Percentiles rank a stretch among this genome's conserved stretches.
Evolutionary conservation across 2,888 invertebrate genomes (phyloP).

Genomic region (Zelleria hepariella): DNA sequence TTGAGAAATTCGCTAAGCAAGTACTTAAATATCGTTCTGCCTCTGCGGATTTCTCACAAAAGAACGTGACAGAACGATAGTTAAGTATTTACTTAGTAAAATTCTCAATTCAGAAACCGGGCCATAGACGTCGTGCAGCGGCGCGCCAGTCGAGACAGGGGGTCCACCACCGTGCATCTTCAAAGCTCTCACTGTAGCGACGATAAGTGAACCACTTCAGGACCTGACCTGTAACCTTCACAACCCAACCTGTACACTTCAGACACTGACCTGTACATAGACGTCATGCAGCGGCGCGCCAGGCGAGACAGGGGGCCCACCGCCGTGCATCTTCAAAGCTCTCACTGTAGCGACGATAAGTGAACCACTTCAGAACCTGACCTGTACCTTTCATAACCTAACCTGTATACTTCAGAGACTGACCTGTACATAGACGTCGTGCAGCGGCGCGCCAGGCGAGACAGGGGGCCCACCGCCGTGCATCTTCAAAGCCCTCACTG

Average conservation of each 20-base stretch:
- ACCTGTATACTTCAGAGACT: not conserved
- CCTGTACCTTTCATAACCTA: not conserved
- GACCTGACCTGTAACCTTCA: too few relatives aligned
- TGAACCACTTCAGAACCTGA: too few relatives aligned
- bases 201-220: too few relatives aligned
- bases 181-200: slow-evolving; percentile 92
- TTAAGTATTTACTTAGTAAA: too few relatives aligned
- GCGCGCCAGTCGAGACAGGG: slow-evolving; percentile 84
- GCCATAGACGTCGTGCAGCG: slow-evolving; percentile 86
- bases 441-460: slow-evolving; percentile 85
- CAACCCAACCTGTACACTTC: too few relatives aligned
- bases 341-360: slow-evolving; percentile 93
- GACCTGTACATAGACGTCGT: slow-evolving; percentile 81
- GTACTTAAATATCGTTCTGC: too few relatives aligned
- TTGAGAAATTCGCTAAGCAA: too few relatives aligned
- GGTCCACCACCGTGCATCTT: slow-evolving; percentile 99
- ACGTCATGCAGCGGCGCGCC: slow-evolving; percentile 86
- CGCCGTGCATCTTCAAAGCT: slow-evolving; percentile 99
- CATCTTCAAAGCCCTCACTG: slow-evolving; percentile 97
- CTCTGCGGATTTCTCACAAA: too few relatives aligned
- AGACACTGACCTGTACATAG: slow-evolving; percentile 79
- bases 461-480: slow-evolving; percentile 98
- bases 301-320: slow-evolving; percentile 90
- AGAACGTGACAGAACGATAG: too few relatives aligned
- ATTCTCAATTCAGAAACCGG: too few relatives aligned